Evolutionary conservation across 1,140 invertebrate species (phyloP), one percentile per base, ranked within the genome.

Genomic region (Drosophila grimshawi): DNA sequence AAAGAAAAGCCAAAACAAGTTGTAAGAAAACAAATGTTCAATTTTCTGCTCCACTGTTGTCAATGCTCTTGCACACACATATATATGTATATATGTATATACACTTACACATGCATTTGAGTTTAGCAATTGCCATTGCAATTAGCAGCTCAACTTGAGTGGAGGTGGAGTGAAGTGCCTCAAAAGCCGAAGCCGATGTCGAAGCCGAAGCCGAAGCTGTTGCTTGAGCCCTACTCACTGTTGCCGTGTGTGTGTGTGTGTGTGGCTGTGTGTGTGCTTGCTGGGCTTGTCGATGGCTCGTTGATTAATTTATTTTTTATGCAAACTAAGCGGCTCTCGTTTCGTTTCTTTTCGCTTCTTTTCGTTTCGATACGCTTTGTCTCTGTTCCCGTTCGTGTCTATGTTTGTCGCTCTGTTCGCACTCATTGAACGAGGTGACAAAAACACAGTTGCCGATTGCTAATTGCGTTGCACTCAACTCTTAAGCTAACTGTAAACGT

Each of bases 101-200:
- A n/a, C n/a, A n/a, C 8, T 55, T 55, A 37, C 41, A 19, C 45
- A 7, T 64, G 68, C 45, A 71, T 56, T 63, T 71, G 68, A 64
- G 68, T 71, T 64, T 46, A 76, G 68, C 79, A 79, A 79, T 86
- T 86, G 80, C 71, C 76, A 66, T 73, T 83, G 82, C 82, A 86
- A 86, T 86, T 88, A 86, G 82, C 82, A 86, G 82, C 83, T 86
- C 82, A 88, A 77, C 72, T 88, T 86, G 83, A 88, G 83, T 88
- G 76, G 68, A 53, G 66, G 27, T 62, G 72, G 67, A 68, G 69
- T 67, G 64, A 60, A 65, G 65, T 64, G 49, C 56, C 35, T 64
- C 46, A 53, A 70, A 57, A 70, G 57, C 52, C 43, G 60, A 55
- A 76, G 41, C 32, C 41, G 66, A 11, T 48, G 51, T 67, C 64